phyloP scores from a whole-genome alignment of 2,113 vertebrate species.

The Myotis yumanensis region DNA sequence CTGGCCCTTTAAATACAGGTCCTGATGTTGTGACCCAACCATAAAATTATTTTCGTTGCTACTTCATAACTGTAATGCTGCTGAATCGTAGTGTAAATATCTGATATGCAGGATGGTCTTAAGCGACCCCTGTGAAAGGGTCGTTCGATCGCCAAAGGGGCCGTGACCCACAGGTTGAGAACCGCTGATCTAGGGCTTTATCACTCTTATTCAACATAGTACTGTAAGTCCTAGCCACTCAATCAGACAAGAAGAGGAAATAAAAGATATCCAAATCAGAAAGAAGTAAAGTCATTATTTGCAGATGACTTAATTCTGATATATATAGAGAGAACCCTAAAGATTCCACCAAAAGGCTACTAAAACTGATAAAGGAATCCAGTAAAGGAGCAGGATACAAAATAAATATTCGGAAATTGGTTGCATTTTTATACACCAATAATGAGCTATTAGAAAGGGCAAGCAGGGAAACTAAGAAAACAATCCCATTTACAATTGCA shows the following conservation, averaged over 20 bases:
- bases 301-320: not conserved
- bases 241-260: not conserved
- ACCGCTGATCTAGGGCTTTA: no score
- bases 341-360: not conserved
- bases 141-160: no score
- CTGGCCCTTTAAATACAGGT: no score
- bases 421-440: not conserved
- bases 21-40: no score
- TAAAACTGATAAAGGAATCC: not conserved
- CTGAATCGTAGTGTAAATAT: no score
- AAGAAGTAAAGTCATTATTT: not conserved
- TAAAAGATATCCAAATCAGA: not conserved
- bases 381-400: not conserved
- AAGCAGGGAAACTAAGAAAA: not conserved
- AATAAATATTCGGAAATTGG: not conserved
- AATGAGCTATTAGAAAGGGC: not conserved
- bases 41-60: no score
- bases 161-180: no score
- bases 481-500: not conserved
- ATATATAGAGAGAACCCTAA: not conserved
- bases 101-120: no score
- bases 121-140: no score
- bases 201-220: not conserved
- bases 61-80: no score
- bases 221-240: not conserved